Percentiles rank a stretch among this genome's conserved stretches.
These are phyloP conservation scores for Lepus timidus DNA, from an alignment of 2,113 vertebrate genomes.

Conservation along the genomic window DNA sequence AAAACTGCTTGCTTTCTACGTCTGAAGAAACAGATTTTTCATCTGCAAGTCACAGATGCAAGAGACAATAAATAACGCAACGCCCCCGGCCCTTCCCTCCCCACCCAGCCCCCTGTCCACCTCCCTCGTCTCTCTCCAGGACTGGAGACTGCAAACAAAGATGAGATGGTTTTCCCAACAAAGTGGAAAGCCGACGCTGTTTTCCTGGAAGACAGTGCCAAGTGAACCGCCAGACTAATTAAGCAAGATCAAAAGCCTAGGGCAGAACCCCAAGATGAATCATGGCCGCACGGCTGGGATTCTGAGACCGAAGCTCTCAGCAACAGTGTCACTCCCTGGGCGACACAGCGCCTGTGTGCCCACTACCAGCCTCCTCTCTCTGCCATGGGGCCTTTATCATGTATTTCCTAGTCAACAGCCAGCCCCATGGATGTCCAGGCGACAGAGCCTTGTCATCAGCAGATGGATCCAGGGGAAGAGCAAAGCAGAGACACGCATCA, in stretches of 20 bases:
- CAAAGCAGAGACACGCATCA: neutral
- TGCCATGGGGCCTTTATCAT: neutral
- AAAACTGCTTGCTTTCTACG: neutral
- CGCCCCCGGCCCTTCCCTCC: neutral
- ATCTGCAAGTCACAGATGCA: neutral
- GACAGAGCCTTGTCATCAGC: neutral
- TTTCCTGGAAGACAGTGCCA: slow-evolving; percentile 28
- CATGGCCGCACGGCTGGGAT: neutral
- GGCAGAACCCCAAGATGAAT: neutral
- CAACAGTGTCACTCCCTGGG: neutral
- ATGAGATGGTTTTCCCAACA: neutral
- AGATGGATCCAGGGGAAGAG: neutral
- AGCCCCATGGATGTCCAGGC: neutral
- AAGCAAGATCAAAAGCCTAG: neutral
- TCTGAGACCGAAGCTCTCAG: neutral
- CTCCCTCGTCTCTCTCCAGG: neutral
- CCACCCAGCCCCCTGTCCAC: neutral
- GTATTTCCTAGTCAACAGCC: neutral
- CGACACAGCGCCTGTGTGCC: neutral
- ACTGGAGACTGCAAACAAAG: neutral
- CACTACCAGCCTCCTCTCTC: neutral
- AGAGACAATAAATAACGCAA: neutral
- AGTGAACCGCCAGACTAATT: neutral
- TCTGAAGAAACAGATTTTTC: neutral
- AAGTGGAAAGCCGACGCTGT: neutral